These are phyloP conservation scores for Drosophila meridiana DNA, from an alignment of 2,888 invertebrate species.

Conservation along the genomic window DNA sequence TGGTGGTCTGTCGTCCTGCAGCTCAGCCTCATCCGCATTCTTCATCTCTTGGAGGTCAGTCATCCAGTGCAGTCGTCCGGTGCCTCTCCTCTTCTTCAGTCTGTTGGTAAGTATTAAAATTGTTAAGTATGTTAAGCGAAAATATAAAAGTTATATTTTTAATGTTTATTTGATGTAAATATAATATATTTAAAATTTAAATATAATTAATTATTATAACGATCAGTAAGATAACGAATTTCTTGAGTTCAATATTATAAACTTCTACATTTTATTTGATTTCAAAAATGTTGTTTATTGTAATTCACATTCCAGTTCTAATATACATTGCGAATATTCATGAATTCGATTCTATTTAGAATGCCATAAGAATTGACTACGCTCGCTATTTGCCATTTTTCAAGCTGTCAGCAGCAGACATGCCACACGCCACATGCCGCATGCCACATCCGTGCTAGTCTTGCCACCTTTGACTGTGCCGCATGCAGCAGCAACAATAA, in stretches of 20 bases:
- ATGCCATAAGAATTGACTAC: constrained; percentile 29
- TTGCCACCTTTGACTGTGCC: constrained; percentile 30
- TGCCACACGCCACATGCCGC: constrained; percentile 23
- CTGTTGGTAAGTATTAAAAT: no score
- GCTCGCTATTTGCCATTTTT: constrained; percentile 59
- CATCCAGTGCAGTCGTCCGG: no score
- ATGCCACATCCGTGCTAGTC: constrained; percentile 21
- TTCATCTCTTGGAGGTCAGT: no score
- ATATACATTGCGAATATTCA: background rate
- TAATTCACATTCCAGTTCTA: background rate
- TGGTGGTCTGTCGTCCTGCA: no score
- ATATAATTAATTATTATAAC: no score
- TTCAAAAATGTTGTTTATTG: background rate
- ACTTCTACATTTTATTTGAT: no score
- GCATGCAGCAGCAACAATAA: constrained; percentile 52
- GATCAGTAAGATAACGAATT: background rate
- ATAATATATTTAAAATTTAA: no score
- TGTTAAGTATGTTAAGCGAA: no score
- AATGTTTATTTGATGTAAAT: no score
- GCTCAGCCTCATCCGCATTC: no score
- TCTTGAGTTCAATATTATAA: background rate
- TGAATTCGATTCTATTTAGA: constrained; percentile 35
- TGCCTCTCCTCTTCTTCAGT: no score
- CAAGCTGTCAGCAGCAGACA: constrained; percentile 69
- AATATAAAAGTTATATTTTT: no score